A percentile compares a stretch with the other conserved stretches of the same genome.
These are phyloP conservation scores for Empidonax alnorum DNA, from an alignment of 2,113 vertebrate genomes.

Conservation along the genomic window DNA sequence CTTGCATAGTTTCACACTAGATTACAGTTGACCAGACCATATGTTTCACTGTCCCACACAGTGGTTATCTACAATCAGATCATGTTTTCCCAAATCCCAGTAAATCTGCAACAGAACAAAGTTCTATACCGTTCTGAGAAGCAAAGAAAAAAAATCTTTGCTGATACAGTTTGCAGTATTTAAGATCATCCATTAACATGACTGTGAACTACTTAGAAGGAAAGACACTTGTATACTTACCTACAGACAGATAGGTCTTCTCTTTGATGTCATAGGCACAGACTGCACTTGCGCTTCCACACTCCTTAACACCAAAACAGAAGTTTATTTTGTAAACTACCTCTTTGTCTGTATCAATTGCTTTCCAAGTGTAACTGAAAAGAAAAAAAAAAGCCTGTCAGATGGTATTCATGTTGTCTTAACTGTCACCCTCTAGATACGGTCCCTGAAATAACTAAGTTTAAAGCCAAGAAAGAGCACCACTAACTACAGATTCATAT, in stretches of 20 bases:
- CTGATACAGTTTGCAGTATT: background rate
- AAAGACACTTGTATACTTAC: conserved; percentile 78
- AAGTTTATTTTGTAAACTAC: conserved; percentile 85
- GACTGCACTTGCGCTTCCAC: conserved; percentile 74
- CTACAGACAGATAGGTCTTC: conserved; percentile 71
- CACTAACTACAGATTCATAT: background rate
- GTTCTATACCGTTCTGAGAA: background rate
- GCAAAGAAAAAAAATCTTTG: background rate
- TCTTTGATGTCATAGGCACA: conserved; percentile 73
- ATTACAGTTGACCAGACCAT: background rate
- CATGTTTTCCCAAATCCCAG: background rate
- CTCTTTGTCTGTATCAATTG: conserved; percentile 81
- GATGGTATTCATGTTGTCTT: background rate
- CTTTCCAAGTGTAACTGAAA: conserved; percentile 90
- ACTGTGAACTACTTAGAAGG: background rate
- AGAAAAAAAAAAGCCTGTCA: conserved; percentile 5
- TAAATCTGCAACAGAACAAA: background rate
- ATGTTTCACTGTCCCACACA: background rate
- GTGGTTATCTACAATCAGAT: background rate
- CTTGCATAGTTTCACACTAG: background rate
- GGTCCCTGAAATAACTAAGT: background rate
- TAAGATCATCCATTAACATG: background rate
- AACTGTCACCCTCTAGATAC: background rate
- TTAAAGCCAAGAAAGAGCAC: background rate
- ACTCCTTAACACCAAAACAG: conserved; percentile 73